Percentiles rank a stretch among this genome's conserved stretches.
Evolutionary conservation across 2,113 vertebrate species (phyloP).

Genomic region (Meriones unguiculatus): DNA sequence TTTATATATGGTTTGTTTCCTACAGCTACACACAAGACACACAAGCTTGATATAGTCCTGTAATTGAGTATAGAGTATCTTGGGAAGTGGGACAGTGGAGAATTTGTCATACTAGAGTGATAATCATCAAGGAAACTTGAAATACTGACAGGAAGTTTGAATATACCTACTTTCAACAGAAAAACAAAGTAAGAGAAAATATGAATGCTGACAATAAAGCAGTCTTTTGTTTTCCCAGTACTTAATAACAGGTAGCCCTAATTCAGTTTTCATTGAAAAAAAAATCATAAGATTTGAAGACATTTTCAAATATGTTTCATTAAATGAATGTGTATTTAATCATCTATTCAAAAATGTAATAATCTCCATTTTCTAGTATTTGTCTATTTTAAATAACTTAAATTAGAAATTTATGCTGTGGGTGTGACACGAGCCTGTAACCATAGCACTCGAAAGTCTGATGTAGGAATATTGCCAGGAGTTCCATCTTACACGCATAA

Average conservation of each 20-base stretch:
- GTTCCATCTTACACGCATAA: not conserved
- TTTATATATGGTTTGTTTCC: not conserved
- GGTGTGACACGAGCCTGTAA: not conserved
- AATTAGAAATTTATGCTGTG: conserved; percentile 3
- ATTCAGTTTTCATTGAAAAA: conserved; percentile 1
- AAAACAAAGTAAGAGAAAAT: conserved; percentile 39
- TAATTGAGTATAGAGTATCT: not conserved
- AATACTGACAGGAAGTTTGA: not conserved
- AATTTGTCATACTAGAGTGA: not conserved
- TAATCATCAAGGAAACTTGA: not conserved
- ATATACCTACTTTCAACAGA: not conserved
- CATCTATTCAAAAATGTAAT: not conserved
- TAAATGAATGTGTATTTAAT: conserved; percentile 23
- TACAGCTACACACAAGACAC: not conserved
- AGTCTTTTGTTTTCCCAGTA: not conserved
- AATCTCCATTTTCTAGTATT: not conserved
- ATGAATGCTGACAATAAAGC: not conserved
- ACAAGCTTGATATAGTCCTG: not conserved
- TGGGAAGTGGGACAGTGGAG: not conserved
- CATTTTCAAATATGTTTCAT: not conserved
- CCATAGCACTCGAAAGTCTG: not conserved
- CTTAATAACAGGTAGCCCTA: not conserved
- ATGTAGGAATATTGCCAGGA: not conserved
- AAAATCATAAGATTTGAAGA: not conserved
- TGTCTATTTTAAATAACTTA: conserved; percentile 24